Conservation (phyloP, 2,113 vertebrate species). For the Dicrurus megarhynchus region DNA sequence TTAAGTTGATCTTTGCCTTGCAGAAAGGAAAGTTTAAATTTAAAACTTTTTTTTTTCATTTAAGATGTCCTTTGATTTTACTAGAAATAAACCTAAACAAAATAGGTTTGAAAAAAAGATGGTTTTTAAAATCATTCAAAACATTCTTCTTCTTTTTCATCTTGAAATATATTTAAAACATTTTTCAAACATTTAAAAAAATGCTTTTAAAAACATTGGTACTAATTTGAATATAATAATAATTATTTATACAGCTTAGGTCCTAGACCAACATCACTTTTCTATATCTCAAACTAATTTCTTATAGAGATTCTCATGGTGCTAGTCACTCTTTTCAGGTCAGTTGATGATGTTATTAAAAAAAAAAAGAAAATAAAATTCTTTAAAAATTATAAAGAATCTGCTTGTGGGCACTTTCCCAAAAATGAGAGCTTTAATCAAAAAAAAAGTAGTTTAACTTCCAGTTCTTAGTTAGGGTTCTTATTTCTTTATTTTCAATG, state of each 20-base stretch:
- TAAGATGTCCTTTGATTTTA: background rate
- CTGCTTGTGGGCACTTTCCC: background rate
- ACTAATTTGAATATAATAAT: background rate
- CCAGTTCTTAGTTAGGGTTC: background rate
- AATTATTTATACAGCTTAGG: background rate
- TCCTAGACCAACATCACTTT: background rate
- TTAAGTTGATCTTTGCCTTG: background rate
- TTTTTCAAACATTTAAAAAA: background rate
- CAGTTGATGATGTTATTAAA: background rate
- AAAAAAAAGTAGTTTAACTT: background rate
- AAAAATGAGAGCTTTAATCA: fast-evolving
- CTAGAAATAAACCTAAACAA: background rate
- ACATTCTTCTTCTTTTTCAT: background rate
- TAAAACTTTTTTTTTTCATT: background rate
- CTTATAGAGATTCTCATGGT: background rate
- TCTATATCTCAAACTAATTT: background rate
- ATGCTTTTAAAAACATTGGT: background rate
- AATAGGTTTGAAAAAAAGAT: background rate
- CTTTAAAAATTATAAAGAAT: background rate
- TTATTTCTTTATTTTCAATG: background rate
- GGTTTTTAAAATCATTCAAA: background rate
- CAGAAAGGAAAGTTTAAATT: background rate
- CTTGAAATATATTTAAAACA: background rate
- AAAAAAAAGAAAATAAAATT: background rate
- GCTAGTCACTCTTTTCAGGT: background rate